A percentile compares a stretch with the other conserved stretches of the same genome.
phyloP scores from a whole-genome alignment of 2,888 invertebrate species.

The Holacanthella duospinosa region DNA sequence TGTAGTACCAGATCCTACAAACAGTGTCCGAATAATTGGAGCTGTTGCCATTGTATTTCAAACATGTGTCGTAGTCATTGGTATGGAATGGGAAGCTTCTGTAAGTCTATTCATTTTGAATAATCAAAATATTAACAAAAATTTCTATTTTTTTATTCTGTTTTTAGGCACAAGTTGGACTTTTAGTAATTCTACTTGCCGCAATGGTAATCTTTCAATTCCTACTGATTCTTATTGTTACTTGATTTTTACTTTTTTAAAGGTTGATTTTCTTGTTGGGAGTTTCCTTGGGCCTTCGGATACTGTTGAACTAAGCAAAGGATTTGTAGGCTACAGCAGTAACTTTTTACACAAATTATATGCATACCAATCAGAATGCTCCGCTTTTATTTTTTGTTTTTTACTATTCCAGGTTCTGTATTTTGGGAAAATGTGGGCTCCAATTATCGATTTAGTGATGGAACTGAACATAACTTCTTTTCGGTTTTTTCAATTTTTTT shows the following conservation, averaged over 20 bases:
- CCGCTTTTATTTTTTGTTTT: slow-evolving; percentile 5
- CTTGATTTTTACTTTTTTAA: not conserved
- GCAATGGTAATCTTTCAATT: slow-evolving; percentile 41
- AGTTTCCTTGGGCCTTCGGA: slow-evolving; percentile 45
- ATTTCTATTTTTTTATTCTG: not conserved
- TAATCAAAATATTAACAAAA: not conserved
- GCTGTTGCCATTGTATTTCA: slow-evolving; percentile 44
- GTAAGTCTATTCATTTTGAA: slow-evolving; percentile 39
- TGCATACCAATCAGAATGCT: too few relatives aligned
- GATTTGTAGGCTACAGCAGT: slow-evolving; percentile 46
- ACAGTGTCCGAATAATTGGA: slow-evolving; percentile 45
- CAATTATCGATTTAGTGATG: slow-evolving; percentile 64
- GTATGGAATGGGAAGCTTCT: slow-evolving; percentile 50
- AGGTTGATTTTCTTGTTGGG: slow-evolving; percentile 47
- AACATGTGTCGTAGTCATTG: slow-evolving; percentile 47
- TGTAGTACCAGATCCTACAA: slow-evolving; percentile 57
- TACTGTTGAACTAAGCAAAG: slow-evolving; percentile 42
- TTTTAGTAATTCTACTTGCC: slow-evolving; percentile 44
- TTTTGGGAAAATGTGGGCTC: slow-evolving; percentile 63
- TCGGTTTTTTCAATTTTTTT: slow-evolving; percentile 95
- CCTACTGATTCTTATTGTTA: not conserved
- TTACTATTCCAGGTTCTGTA: slow-evolving; percentile 52
- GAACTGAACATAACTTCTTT: slow-evolving; percentile 75
- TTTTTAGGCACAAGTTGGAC: slow-evolving; percentile 45
- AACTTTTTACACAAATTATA: slow-evolving; percentile 7